Evolutionary conservation across 1,140 invertebrate species (phyloP).

Genomic region (Saccostrea cuccullata): DNA sequence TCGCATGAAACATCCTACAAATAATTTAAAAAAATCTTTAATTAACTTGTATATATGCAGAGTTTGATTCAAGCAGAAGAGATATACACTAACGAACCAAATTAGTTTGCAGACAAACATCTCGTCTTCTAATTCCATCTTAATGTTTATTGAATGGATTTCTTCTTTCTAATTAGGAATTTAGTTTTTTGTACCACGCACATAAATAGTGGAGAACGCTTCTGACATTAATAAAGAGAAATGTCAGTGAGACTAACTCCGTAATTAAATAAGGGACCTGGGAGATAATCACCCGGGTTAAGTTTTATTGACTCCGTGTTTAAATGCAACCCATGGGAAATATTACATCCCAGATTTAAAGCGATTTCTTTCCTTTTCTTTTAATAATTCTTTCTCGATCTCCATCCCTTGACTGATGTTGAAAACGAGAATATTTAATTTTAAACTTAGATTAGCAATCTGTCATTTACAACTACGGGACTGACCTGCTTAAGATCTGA

Average conservation of each 20-base stretch:
- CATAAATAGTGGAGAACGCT: neutral
- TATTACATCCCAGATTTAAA: neutral
- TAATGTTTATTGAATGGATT: neutral
- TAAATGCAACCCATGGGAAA: neutral
- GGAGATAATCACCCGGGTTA: neutral
- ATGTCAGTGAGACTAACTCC: neutral
- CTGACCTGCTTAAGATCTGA: neutral
- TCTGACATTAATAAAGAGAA: neutral
- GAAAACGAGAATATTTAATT: neutral
- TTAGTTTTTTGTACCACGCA: neutral
- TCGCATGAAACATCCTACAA: neutral
- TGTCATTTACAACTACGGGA: neutral
- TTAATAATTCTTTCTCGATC: neutral
- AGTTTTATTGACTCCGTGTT: neutral
- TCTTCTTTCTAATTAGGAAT: neutral
- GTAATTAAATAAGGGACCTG: neutral
- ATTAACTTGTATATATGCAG: neutral
- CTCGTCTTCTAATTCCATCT: neutral
- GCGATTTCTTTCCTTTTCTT: neutral
- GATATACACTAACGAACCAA: neutral
- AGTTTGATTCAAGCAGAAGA: neutral
- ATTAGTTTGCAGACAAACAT: neutral
- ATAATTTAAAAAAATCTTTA: slow-evolving; percentile 9
- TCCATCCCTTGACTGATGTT: neutral
- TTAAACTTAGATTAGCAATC: neutral